phyloP scores from a whole-genome alignment of 2,113 vertebrate species.

The Myocastor coypus region DNA sequence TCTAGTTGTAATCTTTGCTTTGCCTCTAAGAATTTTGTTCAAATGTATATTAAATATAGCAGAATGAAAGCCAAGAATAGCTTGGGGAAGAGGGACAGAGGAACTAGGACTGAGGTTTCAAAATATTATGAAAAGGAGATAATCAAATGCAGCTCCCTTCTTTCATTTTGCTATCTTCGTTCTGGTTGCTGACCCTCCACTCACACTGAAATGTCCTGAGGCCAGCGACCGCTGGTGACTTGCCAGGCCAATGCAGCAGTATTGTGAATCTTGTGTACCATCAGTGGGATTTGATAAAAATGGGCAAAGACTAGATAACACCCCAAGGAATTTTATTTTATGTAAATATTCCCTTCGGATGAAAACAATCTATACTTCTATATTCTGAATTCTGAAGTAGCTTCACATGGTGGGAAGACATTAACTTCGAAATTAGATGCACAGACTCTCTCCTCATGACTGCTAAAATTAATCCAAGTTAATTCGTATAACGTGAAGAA shows the following conservation, averaged over 20 bases:
- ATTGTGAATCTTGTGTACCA: neutral
- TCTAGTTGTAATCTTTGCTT: constrained; percentile 53
- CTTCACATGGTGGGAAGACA: neutral
- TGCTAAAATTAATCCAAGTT: neutral
- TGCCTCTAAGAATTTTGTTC: constrained; percentile 64
- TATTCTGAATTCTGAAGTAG: neutral
- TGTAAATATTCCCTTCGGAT: neutral
- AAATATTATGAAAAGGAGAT: constrained; percentile 77
- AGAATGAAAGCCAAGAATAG: constrained; percentile 60
- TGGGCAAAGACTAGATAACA: neutral
- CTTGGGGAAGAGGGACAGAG: neutral
- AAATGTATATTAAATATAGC: constrained; percentile 53
- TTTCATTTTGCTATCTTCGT: constrained; percentile 27
- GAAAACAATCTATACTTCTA: neutral
- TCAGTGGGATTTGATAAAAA: neutral
- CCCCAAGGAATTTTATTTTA: neutral
- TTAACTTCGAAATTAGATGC: neutral
- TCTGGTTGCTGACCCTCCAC: neutral
- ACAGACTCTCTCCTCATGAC: neutral
- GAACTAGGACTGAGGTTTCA: constrained; percentile 60
- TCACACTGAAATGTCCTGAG: neutral
- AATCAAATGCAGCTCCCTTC: constrained; percentile 45
- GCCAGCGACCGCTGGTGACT: neutral
- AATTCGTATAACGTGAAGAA: neutral
- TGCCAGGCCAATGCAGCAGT: neutral